phyloP scores from a whole-genome alignment of 2,797 vertebrate genomes.

The Ispidina lecontei region DNA sequence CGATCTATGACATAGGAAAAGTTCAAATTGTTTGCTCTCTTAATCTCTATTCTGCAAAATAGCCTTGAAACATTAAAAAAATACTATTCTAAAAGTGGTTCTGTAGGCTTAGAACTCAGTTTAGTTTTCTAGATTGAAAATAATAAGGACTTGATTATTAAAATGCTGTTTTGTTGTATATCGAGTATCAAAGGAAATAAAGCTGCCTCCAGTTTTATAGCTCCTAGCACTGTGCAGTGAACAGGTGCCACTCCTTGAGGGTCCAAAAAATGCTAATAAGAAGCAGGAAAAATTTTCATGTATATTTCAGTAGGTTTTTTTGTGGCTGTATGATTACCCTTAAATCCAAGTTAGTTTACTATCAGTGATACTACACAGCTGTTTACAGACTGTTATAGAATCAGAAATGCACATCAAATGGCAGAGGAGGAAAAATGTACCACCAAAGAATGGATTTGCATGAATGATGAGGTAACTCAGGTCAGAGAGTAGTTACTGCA shows the following conservation, averaged over 20 bases:
- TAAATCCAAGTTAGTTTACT: not conserved
- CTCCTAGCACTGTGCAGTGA: not conserved
- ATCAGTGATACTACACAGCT: accelerated
- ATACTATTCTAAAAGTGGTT: not conserved
- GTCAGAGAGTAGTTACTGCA: not conserved
- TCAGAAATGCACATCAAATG: not conserved
- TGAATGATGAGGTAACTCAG: accelerated
- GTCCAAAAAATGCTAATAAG: not conserved
- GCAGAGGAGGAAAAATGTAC: not conserved
- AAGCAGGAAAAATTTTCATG: not conserved
- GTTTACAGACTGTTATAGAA: not conserved
- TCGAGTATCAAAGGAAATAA: not conserved
- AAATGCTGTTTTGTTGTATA: not conserved
- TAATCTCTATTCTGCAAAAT: not conserved
- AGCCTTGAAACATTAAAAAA: not conserved
- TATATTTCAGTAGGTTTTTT: not conserved
- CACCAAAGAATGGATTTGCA: not conserved
- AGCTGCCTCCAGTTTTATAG: not conserved
- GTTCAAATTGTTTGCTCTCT: not conserved
- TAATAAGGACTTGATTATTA: not conserved
- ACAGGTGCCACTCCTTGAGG: not conserved
- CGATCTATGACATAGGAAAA: not conserved
- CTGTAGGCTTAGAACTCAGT: not conserved
- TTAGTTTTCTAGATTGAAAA: not conserved
- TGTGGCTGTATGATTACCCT: not conserved